phyloP scores from a whole-genome alignment of 2,888 invertebrate genomes.

The Adelphocoris suturalis region DNA sequence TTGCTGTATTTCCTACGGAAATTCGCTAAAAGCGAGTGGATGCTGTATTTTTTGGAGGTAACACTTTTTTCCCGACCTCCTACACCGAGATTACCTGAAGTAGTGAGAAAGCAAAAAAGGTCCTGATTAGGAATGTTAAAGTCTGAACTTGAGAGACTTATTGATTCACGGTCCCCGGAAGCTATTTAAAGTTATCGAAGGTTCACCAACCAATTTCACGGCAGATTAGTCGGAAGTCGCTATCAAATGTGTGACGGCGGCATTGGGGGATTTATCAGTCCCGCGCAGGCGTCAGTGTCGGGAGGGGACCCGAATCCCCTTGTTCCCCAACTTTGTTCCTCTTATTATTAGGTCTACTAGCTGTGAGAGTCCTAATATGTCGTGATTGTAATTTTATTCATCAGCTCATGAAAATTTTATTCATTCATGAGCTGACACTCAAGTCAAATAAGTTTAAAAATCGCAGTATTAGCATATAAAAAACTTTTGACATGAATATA shows the following conservation, averaged over 20 bases:
- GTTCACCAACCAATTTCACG: constrained; percentile 63
- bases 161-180: constrained; percentile 29
- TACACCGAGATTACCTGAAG: too few species aligned
- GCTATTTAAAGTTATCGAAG: constrained; percentile 65
- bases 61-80: too few species aligned
- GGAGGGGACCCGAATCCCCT: constrained; percentile 17
- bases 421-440: too few species aligned
- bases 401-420: too few species aligned
- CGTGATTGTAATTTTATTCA: too few species aligned
- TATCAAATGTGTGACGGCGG: constrained; percentile 59
- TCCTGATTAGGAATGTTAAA: constrained; percentile 11
- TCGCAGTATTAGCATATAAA: too few species aligned
- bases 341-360: not conserved
- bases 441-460: too few species aligned
- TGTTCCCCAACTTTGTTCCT: not conserved
- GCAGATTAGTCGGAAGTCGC: constrained; percentile 61
- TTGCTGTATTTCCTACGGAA: too few species aligned
- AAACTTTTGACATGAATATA: too few species aligned
- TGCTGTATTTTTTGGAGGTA: too few species aligned
- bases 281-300: constrained; percentile 33
- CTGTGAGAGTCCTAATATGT: too few species aligned
- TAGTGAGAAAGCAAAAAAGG: not conserved
- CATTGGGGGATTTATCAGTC: constrained; percentile 46
- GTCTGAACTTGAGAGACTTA: not conserved
- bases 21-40: not conserved